Base-by-base conservation (phyloP, 1,140 invertebrate genomes). In the Drosophila subpulchrella region DNA sequence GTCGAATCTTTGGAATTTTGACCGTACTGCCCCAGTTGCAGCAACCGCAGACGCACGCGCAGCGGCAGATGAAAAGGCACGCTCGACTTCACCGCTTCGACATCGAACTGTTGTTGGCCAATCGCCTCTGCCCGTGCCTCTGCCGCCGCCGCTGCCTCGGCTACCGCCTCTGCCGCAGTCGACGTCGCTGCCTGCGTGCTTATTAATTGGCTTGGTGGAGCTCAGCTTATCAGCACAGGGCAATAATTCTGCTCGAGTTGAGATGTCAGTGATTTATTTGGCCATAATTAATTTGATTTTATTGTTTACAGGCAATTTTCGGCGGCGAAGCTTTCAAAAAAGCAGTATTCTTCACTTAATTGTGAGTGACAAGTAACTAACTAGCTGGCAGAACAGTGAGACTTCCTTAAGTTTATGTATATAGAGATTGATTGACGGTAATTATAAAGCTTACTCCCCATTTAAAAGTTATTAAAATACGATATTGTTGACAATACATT, bases 281-380 rank as follows among this genome's bases (percentile, higher is more conserved):
- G 56, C 56, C 57, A 73, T 88, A 88, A 88, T 88, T 88, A 82
- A 78, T 82, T 73, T 78, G 58, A 82, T 73, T 82, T 88, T 71
- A 79, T 79, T 83, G 63, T 60, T 71, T 55, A 75, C 58, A 75
- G 63, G 42, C 53, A 39, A 51, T 51, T 48, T 38, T 39, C 36
- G 36, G 20, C 36, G 36, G 38, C 51, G n/a, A 13, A 27, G 65
- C 65, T 48, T 44, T 48, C 38, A 20, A 20, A 48, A 51, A 62
- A 36, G 44, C 58, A 62, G 2, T 63, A 32, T 34, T 67, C 63
- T 20, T 50, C 7, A 32, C 8, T 15, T 20, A 34, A 20, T 13
- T 30, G 32, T 39, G 27, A 39, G 27, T 48, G 65, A 41, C 48
- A 71, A 57, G 20, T 34, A 6, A 39, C n/a, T 61, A 36, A 36